These are phyloP conservation scores for Coluber constrictor DNA, from an alignment of 2,797 vertebrate genomes.

Conservation along the genomic window DNA sequence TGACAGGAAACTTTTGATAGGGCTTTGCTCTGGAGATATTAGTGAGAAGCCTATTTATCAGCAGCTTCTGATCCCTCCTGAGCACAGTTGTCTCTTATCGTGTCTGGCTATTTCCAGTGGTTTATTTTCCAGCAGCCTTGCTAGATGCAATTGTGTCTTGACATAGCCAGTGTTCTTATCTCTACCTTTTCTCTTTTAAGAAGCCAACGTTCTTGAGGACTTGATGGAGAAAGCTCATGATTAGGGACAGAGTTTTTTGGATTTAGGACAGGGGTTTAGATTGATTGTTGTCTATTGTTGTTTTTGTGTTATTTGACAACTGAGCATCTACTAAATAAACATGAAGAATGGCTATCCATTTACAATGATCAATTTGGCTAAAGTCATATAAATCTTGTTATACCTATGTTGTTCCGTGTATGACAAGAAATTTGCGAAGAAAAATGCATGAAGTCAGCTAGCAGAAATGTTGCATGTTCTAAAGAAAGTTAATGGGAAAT, in stretches of 20 bases:
- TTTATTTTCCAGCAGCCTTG: background rate
- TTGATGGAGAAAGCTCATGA: background rate
- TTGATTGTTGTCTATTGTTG: background rate
- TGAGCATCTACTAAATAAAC: background rate
- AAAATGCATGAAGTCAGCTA: background rate
- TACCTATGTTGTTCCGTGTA: background rate
- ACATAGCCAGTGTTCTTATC: background rate
- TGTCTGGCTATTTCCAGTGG: background rate
- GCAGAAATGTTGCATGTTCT: background rate
- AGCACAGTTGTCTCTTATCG: background rate
- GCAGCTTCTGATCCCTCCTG: background rate
- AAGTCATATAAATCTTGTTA: background rate
- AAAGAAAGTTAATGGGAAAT: background rate
- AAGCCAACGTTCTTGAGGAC: background rate
- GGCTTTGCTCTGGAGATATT: background rate
- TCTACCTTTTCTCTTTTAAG: background rate
- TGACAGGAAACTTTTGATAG: background rate
- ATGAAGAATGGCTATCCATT: background rate
- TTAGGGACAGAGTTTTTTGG: background rate
- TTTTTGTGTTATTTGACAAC: too few relatives aligned
- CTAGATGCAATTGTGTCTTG: background rate
- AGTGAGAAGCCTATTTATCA: background rate
- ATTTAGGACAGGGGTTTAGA: background rate
- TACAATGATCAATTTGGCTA: background rate
- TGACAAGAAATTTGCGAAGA: background rate